Evolutionary conservation across 2,888 invertebrate species (phyloP).

Genomic region (Colletes collaris): DNA sequence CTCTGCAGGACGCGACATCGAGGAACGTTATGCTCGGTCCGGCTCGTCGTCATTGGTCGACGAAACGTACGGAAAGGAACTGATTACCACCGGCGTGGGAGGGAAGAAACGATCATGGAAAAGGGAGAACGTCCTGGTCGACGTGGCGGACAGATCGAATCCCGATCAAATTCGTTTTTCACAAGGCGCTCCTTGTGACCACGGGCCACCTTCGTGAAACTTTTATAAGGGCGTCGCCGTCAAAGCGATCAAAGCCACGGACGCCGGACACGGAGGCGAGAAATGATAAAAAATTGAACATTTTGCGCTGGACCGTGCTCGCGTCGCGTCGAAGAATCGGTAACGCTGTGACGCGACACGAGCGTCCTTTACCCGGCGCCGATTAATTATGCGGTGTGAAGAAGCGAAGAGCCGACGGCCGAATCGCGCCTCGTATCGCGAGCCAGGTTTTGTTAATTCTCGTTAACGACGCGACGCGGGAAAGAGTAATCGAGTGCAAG

Average conservation of each 20-base stretch:
- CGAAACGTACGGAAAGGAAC: constrained; percentile 47
- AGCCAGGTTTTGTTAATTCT: no score
- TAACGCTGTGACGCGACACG: background rate
- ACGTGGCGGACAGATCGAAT: constrained; percentile 56
- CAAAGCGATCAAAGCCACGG: constrained; percentile 67
- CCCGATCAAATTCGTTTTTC: constrained; percentile 58
- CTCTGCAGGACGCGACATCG: constrained; percentile 74
- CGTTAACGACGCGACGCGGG: background rate
- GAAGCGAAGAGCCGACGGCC: background rate
- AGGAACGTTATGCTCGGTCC: constrained; percentile 42
- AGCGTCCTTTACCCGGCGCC: constrained; percentile 18
- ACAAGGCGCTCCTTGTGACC: constrained; percentile 17
- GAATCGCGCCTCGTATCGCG: no score
- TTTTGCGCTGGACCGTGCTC: background rate
- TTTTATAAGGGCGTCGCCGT: constrained; percentile 60
- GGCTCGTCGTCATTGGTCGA: constrained; percentile 55
- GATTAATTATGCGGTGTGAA: constrained; percentile 38
- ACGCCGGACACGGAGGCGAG: constrained; percentile 12
- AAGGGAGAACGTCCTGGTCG: constrained; percentile 38
- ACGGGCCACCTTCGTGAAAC: constrained; percentile 57
- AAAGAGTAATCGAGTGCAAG: constrained; percentile 5
- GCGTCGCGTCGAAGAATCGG: no score
- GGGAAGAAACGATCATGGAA: constrained; percentile 50
- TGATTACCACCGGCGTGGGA: constrained; percentile 59
- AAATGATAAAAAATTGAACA: constrained; percentile 44